Conservation (phyloP, 2,888 invertebrate species). For the Congeria kusceri region DNA sequence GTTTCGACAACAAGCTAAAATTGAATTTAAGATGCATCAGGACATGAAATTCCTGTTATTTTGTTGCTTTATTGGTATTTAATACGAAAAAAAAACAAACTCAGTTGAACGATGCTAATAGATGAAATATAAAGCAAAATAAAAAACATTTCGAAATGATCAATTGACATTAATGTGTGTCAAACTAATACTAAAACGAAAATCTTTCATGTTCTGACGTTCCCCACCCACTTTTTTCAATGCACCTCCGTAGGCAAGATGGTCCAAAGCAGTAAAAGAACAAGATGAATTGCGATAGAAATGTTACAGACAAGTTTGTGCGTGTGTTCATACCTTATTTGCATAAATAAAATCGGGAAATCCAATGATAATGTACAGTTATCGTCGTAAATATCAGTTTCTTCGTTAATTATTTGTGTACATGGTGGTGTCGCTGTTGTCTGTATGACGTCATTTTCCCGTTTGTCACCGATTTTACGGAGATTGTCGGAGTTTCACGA, state of each 20-base stretch:
- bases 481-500: conserved; percentile 64
- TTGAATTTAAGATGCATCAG: too few species aligned
- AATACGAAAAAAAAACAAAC: too few species aligned
- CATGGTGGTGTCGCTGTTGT: conserved; percentile 69
- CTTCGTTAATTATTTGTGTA: conserved; percentile 32
- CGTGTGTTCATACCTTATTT: background rate
- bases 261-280: background rate
- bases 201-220: background rate
- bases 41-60: too few species aligned
- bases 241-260: background rate
- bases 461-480: conserved; percentile 55
- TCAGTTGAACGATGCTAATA: too few species aligned
- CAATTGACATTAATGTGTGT: too few species aligned
- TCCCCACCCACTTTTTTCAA: conserved; percentile 37
- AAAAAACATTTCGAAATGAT: too few species aligned
- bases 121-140: too few species aligned
- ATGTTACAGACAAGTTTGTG: too few species aligned
- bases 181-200: too few species aligned
- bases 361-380: background rate
- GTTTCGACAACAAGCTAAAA: too few species aligned
- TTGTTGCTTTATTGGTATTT: too few species aligned
- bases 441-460: conserved; percentile 69
- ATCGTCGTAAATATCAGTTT: background rate
- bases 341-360: background rate
- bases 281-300: background rate